phyloP scores from a whole-genome alignment of 1,140 invertebrate genomes.

The Drosophila mojavensis region DNA sequence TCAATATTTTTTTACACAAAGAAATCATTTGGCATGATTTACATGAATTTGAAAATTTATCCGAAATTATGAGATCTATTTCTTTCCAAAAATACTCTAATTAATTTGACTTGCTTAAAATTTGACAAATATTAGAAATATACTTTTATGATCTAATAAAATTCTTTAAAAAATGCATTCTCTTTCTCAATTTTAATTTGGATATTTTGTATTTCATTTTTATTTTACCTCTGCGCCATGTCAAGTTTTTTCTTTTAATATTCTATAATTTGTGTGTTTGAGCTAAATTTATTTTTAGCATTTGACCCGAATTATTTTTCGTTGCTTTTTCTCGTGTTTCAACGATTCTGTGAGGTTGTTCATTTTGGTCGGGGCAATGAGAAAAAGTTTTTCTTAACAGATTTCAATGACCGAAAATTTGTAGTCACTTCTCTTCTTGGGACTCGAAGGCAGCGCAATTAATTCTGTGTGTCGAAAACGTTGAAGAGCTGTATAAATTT shows the following conservation, averaged over 20 bases:
- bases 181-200: too few species aligned
- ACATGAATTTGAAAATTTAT: too few species aligned
- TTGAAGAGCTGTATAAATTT: slow-evolving; percentile 26
- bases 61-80: too few species aligned
- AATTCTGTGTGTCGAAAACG: slow-evolving; percentile 29
- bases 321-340: slow-evolving; percentile 15
- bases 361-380: neutral
- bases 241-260: slow-evolving; percentile 3
- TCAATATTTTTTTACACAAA: too few species aligned
- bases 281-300: slow-evolving; percentile 44
- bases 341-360: neutral
- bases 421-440: slow-evolving; percentile 9
- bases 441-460: slow-evolving; percentile 28
- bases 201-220: neutral
- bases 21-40: too few species aligned
- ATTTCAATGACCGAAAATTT: neutral
- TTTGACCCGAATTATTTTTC: slow-evolving; percentile 37
- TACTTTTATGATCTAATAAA: neutral
- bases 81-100: too few species aligned
- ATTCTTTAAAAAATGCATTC: neutral
- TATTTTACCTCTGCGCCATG: neutral
- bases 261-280: slow-evolving; percentile 3
- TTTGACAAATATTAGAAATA: neutral
- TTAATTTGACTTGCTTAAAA: too few species aligned
- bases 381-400: neutral